phyloP scores from a whole-genome alignment of 2,113 vertebrate genomes.

The Boleophthalmus pectinirostris region DNA sequence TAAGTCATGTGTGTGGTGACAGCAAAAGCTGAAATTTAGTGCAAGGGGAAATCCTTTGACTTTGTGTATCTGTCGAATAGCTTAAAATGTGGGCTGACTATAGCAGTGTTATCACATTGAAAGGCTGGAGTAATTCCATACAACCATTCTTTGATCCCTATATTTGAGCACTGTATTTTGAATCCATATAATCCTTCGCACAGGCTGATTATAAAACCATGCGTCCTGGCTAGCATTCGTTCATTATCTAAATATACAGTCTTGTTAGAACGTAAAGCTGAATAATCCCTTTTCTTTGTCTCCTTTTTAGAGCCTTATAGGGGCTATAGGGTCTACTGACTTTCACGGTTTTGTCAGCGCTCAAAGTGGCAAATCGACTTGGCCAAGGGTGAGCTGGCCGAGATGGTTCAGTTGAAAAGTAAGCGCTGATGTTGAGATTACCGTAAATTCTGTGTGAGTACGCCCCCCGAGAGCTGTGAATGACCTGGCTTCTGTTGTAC shows the following conservation, averaged over 20 bases:
- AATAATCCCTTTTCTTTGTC: slow-evolving; percentile 31
- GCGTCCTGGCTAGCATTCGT: slow-evolving; percentile 11
- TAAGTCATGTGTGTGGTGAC: slow-evolving; percentile 42
- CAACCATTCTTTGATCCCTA: slow-evolving; percentile 17
- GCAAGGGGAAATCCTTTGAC: slow-evolving; percentile 58
- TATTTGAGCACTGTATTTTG: slow-evolving; percentile 2
- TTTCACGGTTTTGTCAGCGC: slow-evolving; percentile 32
- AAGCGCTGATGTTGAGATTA: slow-evolving; percentile 42
- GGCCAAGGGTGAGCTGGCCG: slow-evolving; percentile 18
- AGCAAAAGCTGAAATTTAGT: slow-evolving; percentile 37
- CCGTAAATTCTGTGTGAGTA: slow-evolving; percentile 14
- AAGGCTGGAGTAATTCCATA: slow-evolving; percentile 7
- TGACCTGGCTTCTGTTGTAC: slow-evolving; percentile 8
- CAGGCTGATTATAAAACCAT: slow-evolving; percentile 25
- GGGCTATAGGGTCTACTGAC: slow-evolving; percentile 34
- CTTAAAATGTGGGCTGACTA: slow-evolving; percentile 27
- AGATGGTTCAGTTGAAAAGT: slow-evolving; percentile 43
- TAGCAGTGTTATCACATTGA: slow-evolving; percentile 20
- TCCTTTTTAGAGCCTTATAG: slow-evolving; percentile 9
- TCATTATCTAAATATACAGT: slow-evolving; percentile 19
- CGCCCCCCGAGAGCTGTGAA: slow-evolving; percentile 51
- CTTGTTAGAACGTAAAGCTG: slow-evolving; percentile 16
- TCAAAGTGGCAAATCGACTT: slow-evolving; percentile 44
- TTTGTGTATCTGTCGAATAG: slow-evolving; percentile 52
- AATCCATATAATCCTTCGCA: background rate